phyloP scores from a whole-genome alignment of 1,140 invertebrate species.

The Calycopis cecrops region DNA sequence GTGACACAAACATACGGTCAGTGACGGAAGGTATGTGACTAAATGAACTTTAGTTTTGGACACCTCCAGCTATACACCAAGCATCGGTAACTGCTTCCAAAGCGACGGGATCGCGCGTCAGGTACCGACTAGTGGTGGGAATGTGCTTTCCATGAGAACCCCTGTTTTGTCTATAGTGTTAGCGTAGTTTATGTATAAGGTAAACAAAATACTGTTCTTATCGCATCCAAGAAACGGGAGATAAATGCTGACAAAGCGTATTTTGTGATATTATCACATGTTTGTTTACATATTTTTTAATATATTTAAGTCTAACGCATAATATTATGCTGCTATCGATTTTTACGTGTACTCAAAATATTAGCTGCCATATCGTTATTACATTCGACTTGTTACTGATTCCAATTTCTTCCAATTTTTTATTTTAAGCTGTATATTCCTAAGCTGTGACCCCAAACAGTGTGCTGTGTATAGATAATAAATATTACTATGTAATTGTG shows the following conservation, averaged over 20 bases:
- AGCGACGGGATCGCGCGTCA: not conserved
- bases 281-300: conserved; percentile 9
- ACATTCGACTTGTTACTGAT: conserved; percentile 24
- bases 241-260: not conserved
- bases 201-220: not conserved
- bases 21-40: too few relatives aligned
- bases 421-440: conserved; percentile 5
- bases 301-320: conserved; percentile 4
- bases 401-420: conserved; percentile 32
- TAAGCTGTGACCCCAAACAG: conserved; percentile 5
- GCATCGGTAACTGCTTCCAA: too few relatives aligned
- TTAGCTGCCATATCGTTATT: conserved; percentile 8
- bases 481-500: too few relatives aligned
- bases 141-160: not conserved
- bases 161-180: conserved; percentile 8
- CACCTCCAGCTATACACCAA: too few relatives aligned
- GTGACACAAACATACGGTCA: too few relatives aligned
- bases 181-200: conserved; percentile 8
- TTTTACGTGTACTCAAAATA: conserved; percentile 17
- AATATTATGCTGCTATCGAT: conserved; percentile 24
- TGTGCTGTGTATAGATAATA: not conserved
- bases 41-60: too few relatives aligned
- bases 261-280: conserved; percentile 8
- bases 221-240: not conserved
- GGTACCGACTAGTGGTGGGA: not conserved